Conservation (phyloP, 2,113 vertebrate genomes). For the Oxyura jamaicensis region DNA sequence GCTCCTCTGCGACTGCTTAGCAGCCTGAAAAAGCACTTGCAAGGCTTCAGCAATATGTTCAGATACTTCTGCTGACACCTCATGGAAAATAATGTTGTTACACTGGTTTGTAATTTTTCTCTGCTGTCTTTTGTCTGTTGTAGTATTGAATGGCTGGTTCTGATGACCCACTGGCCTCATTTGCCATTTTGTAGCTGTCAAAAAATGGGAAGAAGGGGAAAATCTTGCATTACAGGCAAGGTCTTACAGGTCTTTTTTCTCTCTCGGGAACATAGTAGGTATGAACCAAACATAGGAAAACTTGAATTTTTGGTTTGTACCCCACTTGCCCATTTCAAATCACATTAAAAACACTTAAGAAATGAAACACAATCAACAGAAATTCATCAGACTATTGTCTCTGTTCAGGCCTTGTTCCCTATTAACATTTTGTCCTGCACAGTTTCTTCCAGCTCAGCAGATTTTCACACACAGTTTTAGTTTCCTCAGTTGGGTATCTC, state of each 20-base stretch:
- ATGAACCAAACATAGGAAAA: background rate
- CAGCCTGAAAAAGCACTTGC: background rate
- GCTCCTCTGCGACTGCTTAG: background rate
- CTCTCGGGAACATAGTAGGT: background rate
- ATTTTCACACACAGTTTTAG: background rate
- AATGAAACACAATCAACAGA: background rate
- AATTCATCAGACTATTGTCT: background rate
- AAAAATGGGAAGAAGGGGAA: background rate
- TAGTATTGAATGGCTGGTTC: background rate
- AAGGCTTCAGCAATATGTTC: constrained; percentile 11
- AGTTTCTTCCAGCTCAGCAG: background rate
- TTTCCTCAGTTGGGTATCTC: background rate
- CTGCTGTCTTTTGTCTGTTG: background rate
- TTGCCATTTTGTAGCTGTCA: background rate
- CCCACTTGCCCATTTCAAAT: background rate
- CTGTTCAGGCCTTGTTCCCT: background rate
- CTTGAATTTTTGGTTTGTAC: background rate
- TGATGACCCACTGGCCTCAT: background rate
- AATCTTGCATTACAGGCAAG: background rate
- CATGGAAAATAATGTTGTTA: constrained; percentile 49
- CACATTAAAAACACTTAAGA: background rate
- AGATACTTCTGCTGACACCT: constrained; percentile 61
- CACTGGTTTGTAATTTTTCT: background rate
- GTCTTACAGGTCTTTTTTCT: background rate
- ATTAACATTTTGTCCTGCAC: background rate